Percentiles rank a stretch among this genome's conserved stretches.
Evolutionary conservation across 2,888 invertebrate species (phyloP).

Genomic region (Endomychus coccineus): DNA sequence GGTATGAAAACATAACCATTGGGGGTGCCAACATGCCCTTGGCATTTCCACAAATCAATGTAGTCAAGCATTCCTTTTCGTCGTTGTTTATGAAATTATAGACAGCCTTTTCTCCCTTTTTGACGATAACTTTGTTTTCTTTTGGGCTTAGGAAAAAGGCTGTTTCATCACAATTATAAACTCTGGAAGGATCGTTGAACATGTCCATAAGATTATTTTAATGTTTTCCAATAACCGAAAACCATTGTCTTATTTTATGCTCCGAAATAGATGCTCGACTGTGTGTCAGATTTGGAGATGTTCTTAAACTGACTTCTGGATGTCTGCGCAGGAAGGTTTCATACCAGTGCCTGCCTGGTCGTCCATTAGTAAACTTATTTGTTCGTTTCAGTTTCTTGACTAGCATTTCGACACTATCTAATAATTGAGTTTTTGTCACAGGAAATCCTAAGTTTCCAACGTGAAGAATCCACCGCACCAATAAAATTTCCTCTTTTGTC

Average conservation of each 20-base stretch:
- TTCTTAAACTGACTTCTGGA: constrained; percentile 27
- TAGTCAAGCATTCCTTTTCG: constrained; percentile 28
- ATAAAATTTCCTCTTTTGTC: constrained; percentile 2
- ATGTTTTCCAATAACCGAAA: constrained; percentile 10
- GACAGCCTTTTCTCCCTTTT: constrained; percentile 17
- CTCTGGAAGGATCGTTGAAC: constrained; percentile 6
- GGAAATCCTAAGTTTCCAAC: constrained; percentile 30
- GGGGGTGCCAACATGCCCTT: constrained; percentile 21
- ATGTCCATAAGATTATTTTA: constrained; percentile 10
- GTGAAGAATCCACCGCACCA: constrained; percentile 24
- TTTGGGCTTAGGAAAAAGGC: constrained; percentile 19
- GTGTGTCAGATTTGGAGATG: constrained; percentile 29
- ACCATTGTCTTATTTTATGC: constrained; percentile 28
- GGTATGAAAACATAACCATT: constrained; percentile 29
- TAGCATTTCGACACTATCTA: constrained; percentile 27
- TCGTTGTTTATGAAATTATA: constrained; percentile 17
- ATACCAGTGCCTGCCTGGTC: constrained; percentile 35
- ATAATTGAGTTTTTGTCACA: constrained; percentile 29
- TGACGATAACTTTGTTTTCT: constrained; percentile 18
- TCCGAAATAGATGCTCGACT: constrained; percentile 28
- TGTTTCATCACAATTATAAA: constrained; percentile 20
- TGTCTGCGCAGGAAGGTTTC: constrained; percentile 32
- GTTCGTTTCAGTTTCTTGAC: constrained; percentile 19
- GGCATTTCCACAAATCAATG: constrained; percentile 26
- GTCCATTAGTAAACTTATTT: constrained; percentile 28